Percentiles rank a stretch among this genome's conserved stretches.
Conservation (phyloP, 2,797 vertebrate genomes). For the Catamblyrhynchus diadema region DNA sequence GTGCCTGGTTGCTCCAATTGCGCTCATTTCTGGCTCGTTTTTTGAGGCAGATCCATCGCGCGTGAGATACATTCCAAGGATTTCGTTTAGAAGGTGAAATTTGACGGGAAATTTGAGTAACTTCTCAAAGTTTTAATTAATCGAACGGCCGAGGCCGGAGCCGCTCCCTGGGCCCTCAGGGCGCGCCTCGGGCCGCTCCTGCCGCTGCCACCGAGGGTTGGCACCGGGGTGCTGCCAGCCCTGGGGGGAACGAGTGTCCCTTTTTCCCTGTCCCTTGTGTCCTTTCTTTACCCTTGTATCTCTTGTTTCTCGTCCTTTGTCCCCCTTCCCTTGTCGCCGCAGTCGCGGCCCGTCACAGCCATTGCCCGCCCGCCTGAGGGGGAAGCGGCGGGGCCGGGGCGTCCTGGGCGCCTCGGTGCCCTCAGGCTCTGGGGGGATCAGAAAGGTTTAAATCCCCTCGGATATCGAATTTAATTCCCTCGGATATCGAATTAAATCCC, state of each 20-base stretch:
- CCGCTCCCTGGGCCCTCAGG: neutral
- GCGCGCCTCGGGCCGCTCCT: neutral
- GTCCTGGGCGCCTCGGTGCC: accelerated
- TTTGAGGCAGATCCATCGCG: accelerated
- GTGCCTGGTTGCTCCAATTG: accelerated
- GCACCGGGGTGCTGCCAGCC: neutral
- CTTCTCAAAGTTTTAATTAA: accelerated
- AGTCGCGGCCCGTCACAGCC: too few relatives aligned
- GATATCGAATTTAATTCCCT: neutral
- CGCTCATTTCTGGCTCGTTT: accelerated
- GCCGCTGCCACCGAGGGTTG: neutral
- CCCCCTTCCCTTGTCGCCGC: neutral
- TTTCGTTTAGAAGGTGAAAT: neutral
- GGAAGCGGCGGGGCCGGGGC: neutral
- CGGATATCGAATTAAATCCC: neutral
- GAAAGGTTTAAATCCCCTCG: neutral
- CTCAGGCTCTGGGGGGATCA: neutral
- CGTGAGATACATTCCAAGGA: accelerated
- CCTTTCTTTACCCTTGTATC: too few relatives aligned
- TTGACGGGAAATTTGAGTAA: too few relatives aligned
- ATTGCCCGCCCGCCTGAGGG: too few relatives aligned
- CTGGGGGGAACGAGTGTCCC: neutral
- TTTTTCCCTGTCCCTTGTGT: neutral
- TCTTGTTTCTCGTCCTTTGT: neutral
- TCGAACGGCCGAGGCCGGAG: accelerated